Evolutionary conservation across 2,113 vertebrate genomes (phyloP).

Genomic region (Paramormyrops kingsleyae): DNA sequence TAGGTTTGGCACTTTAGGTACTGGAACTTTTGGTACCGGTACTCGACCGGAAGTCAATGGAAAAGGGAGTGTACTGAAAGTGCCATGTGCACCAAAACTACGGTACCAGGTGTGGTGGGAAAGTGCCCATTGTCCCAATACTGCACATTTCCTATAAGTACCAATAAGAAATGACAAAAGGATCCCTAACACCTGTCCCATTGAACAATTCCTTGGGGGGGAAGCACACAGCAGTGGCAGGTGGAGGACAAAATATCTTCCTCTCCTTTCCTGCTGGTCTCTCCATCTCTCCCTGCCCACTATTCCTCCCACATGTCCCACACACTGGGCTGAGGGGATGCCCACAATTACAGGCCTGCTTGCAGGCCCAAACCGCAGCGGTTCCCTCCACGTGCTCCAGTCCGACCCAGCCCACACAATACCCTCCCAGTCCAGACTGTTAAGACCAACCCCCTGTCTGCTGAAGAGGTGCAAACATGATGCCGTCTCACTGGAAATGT

Average conservation of each 20-base stretch:
- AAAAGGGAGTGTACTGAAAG: background rate
- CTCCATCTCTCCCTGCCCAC: background rate
- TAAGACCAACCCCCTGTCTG: background rate
- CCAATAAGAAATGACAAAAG: background rate
- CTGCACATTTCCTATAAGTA: background rate
- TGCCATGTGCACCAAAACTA: background rate
- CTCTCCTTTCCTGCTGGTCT: background rate
- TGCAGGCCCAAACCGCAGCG: background rate
- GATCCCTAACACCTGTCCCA: background rate
- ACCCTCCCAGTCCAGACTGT: background rate
- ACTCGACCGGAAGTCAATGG: background rate
- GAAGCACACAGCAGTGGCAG: background rate
- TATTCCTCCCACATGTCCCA: background rate
- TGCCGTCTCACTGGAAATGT: background rate
- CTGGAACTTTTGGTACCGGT: background rate
- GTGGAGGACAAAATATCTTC: background rate
- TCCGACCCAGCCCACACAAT: background rate
- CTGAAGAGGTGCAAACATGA: background rate
- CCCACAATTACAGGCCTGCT: constrained; percentile 24
- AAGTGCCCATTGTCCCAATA: background rate
- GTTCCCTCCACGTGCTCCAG: background rate
- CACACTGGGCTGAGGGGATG: background rate
- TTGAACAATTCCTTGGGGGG: background rate
- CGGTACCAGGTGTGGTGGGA: background rate
- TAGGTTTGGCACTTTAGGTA: background rate